phyloP scores from a whole-genome alignment of 2,113 vertebrate genomes.

The Carettochelys insculpta region DNA sequence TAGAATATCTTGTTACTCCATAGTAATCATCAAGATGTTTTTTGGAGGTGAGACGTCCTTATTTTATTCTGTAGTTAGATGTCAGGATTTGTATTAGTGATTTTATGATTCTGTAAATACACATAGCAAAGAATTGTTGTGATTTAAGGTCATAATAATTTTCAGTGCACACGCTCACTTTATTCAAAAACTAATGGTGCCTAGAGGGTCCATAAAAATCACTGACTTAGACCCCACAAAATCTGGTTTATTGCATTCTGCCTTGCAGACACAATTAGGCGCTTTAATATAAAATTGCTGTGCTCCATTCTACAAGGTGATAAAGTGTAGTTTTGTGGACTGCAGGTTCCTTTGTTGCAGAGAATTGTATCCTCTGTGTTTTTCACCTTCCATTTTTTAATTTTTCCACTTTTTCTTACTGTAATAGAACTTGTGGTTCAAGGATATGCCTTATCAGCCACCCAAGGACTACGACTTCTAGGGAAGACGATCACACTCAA shows the following conservation, averaged over 20 bases:
- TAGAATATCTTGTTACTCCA: not conserved
- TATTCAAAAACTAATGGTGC: slow-evolving; percentile 44
- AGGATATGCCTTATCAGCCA: too few species aligned
- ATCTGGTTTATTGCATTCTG: slow-evolving; percentile 60
- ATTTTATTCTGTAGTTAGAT: not conserved
- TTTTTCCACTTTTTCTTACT: too few species aligned
- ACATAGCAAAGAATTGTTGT: slow-evolving; percentile 3
- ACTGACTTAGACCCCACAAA: slow-evolving; percentile 51
- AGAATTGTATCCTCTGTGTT: not conserved
- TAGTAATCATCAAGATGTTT: not conserved
- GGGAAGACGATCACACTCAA: too few species aligned
- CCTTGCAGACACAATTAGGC: slow-evolving; percentile 49
- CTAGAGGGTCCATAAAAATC: slow-evolving; percentile 47
- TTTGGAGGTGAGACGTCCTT: not conserved
- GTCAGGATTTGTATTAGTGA: not conserved
- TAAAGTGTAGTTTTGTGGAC: slow-evolving; percentile 11
- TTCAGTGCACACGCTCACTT: not conserved
- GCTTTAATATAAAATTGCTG: slow-evolving; percentile 36
- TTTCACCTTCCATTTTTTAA: slow-evolving; percentile 14
- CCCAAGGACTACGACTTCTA: too few species aligned
- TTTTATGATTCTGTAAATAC: slow-evolving; percentile 12
- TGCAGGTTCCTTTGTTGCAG: slow-evolving; percentile 22
- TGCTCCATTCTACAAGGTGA: slow-evolving; percentile 46
- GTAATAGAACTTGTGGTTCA: too few species aligned
- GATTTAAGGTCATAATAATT: too few species aligned